Percentiles rank a stretch among this genome's conserved stretches.
These are phyloP conservation scores for Atta colombica DNA, from an alignment of 1,140 invertebrate genomes.

Conservation along the genomic window DNA sequence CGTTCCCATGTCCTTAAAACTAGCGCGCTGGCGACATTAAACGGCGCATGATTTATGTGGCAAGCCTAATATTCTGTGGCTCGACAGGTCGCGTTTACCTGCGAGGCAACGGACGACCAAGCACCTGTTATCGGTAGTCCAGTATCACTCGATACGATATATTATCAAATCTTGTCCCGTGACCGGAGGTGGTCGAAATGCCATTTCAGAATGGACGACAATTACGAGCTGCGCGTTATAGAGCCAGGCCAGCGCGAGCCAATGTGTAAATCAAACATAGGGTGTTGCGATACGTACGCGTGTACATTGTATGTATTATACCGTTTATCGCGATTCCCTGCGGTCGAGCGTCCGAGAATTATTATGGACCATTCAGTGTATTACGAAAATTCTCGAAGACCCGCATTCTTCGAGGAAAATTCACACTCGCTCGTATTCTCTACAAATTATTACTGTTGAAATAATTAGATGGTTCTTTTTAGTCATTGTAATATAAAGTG, in stretches of 20 bases:
- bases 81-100: constrained; percentile 61
- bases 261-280: constrained; percentile 62
- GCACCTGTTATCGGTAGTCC: constrained; percentile 73
- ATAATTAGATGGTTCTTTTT: not conserved
- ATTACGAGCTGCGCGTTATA: constrained; percentile 57
- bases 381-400: not conserved
- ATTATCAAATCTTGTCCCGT: constrained; percentile 70
- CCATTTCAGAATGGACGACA: constrained; percentile 68
- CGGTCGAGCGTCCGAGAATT: constrained; percentile 34
- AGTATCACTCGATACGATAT: constrained; percentile 69
- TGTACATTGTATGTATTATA: not conserved
- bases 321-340: constrained; percentile 46
- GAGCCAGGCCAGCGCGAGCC: constrained; percentile 29
- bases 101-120: constrained; percentile 44
- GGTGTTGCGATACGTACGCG: constrained; percentile 55
- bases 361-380: not conserved
- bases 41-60: constrained; percentile 54
- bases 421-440: not conserved
- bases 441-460: not conserved
- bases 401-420: not conserved
- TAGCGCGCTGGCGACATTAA: constrained; percentile 19
- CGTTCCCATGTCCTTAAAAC: constrained; percentile 28
- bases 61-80: constrained; percentile 61
- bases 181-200: constrained; percentile 60
- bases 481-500: not conserved